A percentile compares a stretch with the other conserved stretches of the same genome.
Conservation (phyloP, 2,113 vertebrate species). For the Pseudorhombus dupliciocellatus region DNA sequence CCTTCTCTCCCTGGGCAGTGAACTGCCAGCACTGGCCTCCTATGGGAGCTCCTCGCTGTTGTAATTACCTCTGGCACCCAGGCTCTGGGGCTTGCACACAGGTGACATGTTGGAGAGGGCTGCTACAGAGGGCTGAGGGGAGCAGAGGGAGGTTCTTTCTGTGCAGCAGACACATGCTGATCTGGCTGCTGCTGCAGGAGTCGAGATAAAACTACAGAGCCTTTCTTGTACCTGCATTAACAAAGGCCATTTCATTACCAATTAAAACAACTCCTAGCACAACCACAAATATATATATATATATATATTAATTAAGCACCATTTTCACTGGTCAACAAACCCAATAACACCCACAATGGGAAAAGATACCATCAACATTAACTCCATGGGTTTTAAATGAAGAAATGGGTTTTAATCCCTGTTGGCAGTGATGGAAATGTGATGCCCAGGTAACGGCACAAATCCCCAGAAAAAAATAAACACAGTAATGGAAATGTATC, state of each 20-base stretch:
- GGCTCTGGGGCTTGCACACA: conserved; percentile 74
- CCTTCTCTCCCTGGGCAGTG: conserved; percentile 66
- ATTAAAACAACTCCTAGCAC: conserved; percentile 2
- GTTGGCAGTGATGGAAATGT: no score
- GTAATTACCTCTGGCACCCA: conserved; percentile 82
- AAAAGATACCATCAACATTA: no score
- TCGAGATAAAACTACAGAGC: conserved; percentile 40
- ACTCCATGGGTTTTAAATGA: no score
- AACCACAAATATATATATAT: neutral
- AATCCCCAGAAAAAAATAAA: no score
- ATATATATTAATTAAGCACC: no score
- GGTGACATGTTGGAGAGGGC: conserved; percentile 74
- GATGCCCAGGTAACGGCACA: no score
- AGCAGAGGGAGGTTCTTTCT: conserved; percentile 52
- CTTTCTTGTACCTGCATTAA: conserved; percentile 10
- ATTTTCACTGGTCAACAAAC: no score
- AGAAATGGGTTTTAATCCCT: neutral
- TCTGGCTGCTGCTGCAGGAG: conserved; percentile 40
- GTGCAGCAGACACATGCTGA: conserved; percentile 50
- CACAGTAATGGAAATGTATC: no score
- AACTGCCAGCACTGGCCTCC: conserved; percentile 67
- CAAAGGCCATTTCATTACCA: conserved; percentile 22
- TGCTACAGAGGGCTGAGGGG: conserved; percentile 46
- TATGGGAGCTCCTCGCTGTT: conserved; percentile 68
- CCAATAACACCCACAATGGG: no score